Evolutionary conservation across 2,113 vertebrate genomes (phyloP), one percentile per base, ranked within the genome.

Genomic region (Archocentrus centrarchus): DNA sequence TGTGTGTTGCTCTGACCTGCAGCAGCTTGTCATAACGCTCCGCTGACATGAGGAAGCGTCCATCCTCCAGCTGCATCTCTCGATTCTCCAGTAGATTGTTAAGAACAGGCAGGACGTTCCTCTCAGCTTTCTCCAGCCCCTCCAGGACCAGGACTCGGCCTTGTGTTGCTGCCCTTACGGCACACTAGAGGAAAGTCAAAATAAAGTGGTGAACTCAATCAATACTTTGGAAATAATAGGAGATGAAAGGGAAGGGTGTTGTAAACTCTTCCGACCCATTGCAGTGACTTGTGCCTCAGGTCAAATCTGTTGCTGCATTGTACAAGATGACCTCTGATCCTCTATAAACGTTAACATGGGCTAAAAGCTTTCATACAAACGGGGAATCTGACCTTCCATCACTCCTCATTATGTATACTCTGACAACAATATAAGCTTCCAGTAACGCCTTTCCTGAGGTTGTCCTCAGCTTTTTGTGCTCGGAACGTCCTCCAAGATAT

Each of bases 61-160:
- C 98, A 11, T 99, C 98, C 91, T 99, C 98, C 77, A 99, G 97
- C 77, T 99, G 98, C 98, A 99, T 99, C 93, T 99, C 98, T 66
- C 98, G 93, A 1, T 99, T 99, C 93, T 99, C 98, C 92, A 99
- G 93, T 84, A 99, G 95, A 94, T 99, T 99, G 95, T 99, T 99
- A 58, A 99, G 94, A 27, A 99, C 97, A 0, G 98, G 98, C 57
- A 99, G 92, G 2, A 99, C 98, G 0, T 99, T 99, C 24, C 98
- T 95, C 88, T 99, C 98, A 0, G 97, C 98, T 85, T 99, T 99
- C 93, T 99, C 98, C 90, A 99, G 91, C 2, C 98, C 98, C 93
- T 99, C 98, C 93, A 99, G 93, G 61, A 99, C 92, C 44, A 99
- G 96, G 85, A 97, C 97, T 81, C 98, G 96, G 13, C 98, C 98